Base-by-base conservation (phyloP, 1,140 invertebrate species). In the Drosophila miranda region DNA sequence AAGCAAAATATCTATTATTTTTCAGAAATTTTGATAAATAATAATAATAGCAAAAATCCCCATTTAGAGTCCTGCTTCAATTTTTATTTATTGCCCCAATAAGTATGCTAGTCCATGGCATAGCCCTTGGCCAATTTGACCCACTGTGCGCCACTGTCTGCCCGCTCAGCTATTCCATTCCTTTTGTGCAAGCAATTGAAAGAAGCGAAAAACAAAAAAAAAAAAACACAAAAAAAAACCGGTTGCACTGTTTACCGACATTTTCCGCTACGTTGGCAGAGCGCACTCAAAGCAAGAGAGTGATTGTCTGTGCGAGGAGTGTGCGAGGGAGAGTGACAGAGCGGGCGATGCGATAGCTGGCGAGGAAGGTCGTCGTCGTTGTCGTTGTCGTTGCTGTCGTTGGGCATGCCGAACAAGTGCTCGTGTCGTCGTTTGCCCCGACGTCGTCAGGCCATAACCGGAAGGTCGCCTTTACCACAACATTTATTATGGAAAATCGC, bases 401-500 rank as follows among this genome's bases (percentile, higher is more conserved):
- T 13, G 34, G 76, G 71, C 83, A 56, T 72, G 74, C 80, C 81
- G 80, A 84, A 86, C 80, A 84, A 80, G 76, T 84, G 80, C 38
- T 66, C 53, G 44, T 52, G 45, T 28, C 70, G 42, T 48, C 58
- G 63, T 64, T 75, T 38, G 34, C 34, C 34, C 34, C 34, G 34
- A 38, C 34, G 34, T 38, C 34, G 34, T 38, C 34, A 38, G 34
- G 83, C 74, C 70, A 87, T 89, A 84, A 89, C 83, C 83, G 83
- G 83, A 88, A 88, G 83, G 83, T 88, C 83, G 83, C 83, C 77
- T 88, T 83, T 88, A 75, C 83, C 83, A 83, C 83, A 88, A 86
- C 78, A 88, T 88, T 89, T 88, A 88, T 88, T 89, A 88, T 83
- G 78, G 83, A 82, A 88, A 88, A 88, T 88, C 82, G 83, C 83